phyloP scores from a whole-genome alignment of 2,888 invertebrate species.

The Ectemnius lituratus region DNA sequence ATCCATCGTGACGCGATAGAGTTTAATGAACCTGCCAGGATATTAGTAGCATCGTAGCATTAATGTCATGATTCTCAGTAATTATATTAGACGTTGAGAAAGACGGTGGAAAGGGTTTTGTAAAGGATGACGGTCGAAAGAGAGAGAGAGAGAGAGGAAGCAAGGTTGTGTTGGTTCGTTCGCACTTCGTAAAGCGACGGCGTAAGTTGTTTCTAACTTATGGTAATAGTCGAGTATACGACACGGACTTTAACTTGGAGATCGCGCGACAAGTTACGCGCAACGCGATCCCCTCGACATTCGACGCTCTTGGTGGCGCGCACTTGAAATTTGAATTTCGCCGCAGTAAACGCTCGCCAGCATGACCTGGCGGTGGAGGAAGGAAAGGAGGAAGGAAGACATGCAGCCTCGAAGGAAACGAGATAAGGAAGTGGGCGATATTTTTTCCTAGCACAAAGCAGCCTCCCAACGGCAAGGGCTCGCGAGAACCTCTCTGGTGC shows the following conservation, averaged over 20 bases:
- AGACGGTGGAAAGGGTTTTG: too few relatives aligned
- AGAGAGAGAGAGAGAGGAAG: too few relatives aligned
- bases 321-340: constrained; percentile 3
- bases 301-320: neutral
- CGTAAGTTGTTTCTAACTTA: constrained; percentile 7
- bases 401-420: constrained; percentile 8
- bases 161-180: too few relatives aligned
- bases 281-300: neutral
- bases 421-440: constrained; percentile 9
- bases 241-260: constrained; percentile 1
- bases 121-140: too few relatives aligned
- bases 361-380: neutral
- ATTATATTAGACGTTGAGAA: too few relatives aligned
- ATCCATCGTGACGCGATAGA: too few relatives aligned
- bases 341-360: constrained; percentile 4
- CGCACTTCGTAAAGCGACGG: too few relatives aligned
- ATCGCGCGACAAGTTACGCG: neutral
- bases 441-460: constrained; percentile 1
- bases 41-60: too few relatives aligned
- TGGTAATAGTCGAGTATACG: constrained; percentile 2
- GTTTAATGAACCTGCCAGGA: too few relatives aligned
- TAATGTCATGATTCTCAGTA: too few relatives aligned
- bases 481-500: too few relatives aligned
- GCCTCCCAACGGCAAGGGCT: neutral
- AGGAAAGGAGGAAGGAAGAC: neutral